These are phyloP conservation scores for Acanthurus tractus DNA, from an alignment of 2,797 vertebrate species.

Conservation along the genomic window DNA sequence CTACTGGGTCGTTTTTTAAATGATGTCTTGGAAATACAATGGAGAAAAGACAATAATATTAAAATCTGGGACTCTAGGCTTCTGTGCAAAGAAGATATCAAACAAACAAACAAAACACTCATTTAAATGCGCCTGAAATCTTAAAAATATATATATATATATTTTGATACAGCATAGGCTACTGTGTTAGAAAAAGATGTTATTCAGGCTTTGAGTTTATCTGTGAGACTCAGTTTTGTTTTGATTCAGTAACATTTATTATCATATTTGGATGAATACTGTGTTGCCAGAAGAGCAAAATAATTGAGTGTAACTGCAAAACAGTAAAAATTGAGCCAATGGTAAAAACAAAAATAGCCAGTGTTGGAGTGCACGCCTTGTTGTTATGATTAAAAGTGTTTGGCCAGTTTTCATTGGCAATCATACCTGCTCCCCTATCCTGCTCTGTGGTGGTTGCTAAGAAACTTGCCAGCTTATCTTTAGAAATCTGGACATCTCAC, in stretches of 20 bases:
- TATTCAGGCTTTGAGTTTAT: not conserved
- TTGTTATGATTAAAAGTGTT: conserved; percentile 63
- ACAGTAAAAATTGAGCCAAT: not conserved
- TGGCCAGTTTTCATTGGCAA: conserved; percentile 58
- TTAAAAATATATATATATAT: no score
- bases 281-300: not conserved
- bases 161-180: not conserved
- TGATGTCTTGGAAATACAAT: conserved; percentile 20
- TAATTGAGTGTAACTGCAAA: not conserved
- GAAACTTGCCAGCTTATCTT: conserved; percentile 80
- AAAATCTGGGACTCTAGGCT: conserved; percentile 3
- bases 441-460: conserved; percentile 74
- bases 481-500: conserved; percentile 79
- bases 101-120: not conserved
- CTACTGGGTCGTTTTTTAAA: conserved; percentile 2
- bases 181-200: not conserved
- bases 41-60: conserved; percentile 34
- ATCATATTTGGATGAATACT: not conserved
- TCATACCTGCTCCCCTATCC: conserved; percentile 64
- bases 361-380: conserved; percentile 46
- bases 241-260: conserved; percentile 2
- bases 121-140: conserved; percentile 6
- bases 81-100: conserved; percentile 27
- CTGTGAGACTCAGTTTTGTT: not conserved
- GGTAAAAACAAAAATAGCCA: conserved; percentile 46